These are phyloP conservation scores for Clarias macrocephalus DNA, from an alignment of 2,113 vertebrate genomes.

Conservation along the genomic window DNA sequence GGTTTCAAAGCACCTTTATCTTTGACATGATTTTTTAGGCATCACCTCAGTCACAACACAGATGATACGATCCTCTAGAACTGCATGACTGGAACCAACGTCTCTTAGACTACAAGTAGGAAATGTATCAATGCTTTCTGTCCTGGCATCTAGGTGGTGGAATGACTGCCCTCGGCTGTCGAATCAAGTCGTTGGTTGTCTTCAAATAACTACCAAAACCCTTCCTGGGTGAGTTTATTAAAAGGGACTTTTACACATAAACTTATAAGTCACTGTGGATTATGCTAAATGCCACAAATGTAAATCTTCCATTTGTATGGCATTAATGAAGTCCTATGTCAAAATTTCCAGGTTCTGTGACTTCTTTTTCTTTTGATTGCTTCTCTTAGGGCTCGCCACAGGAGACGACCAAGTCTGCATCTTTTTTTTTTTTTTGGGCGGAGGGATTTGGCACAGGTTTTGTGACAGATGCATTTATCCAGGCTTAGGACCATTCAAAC, in stretches of 20 bases:
- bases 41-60: background rate
- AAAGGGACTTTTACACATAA: background rate
- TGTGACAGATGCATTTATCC: too few relatives aligned
- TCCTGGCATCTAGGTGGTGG: background rate
- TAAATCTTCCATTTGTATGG: background rate
- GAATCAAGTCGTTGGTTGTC: background rate
- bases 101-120: background rate
- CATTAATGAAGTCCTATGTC: background rate
- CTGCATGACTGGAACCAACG: background rate
- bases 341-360: background rate
- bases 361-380: too few relatives aligned
- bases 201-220: background rate
- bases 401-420: too few relatives aligned
- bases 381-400: too few relatives aligned
- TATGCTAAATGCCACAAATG: background rate
- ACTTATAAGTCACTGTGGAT: background rate
- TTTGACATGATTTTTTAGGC: too few relatives aligned
- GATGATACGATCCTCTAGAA: background rate
- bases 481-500: too few relatives aligned
- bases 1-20: background rate
- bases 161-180: background rate
- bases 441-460: too few relatives aligned
- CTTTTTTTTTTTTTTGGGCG: too few relatives aligned
- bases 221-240: background rate
- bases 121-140: background rate